Base-by-base conservation (phyloP, 2,113 vertebrate genomes). In the Gavialis gangeticus region DNA sequence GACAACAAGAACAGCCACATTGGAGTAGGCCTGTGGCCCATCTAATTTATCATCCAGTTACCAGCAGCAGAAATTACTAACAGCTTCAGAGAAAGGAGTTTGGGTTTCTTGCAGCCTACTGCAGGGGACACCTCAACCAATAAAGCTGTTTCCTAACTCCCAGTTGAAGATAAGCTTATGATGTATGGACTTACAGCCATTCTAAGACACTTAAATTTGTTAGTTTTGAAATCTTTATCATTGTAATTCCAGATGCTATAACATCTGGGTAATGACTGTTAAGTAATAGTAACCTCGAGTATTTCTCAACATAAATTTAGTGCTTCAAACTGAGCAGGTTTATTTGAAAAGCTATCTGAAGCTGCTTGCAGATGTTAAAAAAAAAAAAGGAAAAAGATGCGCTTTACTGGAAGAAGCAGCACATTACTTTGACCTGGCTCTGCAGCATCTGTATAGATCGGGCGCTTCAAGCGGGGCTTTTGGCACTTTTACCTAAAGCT, bases 31-130 rank as follows among this genome's bases (percentile, higher is more conserved):
- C 54, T 91, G 57, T 62, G 75, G 25, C 83, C 67, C 67, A 55
- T 76, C n/a, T 54, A 71, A 30, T 34, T 30, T 22, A 16, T 87
- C 60, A 92, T 94, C 67, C 0, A 0, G 60, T 57, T 79, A 82
- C 84, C 91, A 71, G 69, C 79, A 81, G 88, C 86, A 90, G 86
- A 82, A 81, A 90, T 11, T 57, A 81, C 37, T 62, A 94, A 57
- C 88, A 90, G 86, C 56, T 83, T 28, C 91, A 76, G 76, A 85
- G 76, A 92, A 91, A 88, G 3, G 30, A 37, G 30, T 60, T 89
- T 87, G 87, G 91, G 46, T 75, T 79, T 88, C 25, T 27, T 18
- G 28, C 25, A 60, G 56, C 4, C 27, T 66, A 80, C 82, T 14
- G 6, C 46, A 76, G 15, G 14, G 46, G 73, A 83, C 2, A 87